Percentiles rank a stretch among this genome's conserved stretches.
Evolutionary conservation across 2,113 vertebrate genomes (phyloP).

Genomic region (Zapornia atra): DNA sequence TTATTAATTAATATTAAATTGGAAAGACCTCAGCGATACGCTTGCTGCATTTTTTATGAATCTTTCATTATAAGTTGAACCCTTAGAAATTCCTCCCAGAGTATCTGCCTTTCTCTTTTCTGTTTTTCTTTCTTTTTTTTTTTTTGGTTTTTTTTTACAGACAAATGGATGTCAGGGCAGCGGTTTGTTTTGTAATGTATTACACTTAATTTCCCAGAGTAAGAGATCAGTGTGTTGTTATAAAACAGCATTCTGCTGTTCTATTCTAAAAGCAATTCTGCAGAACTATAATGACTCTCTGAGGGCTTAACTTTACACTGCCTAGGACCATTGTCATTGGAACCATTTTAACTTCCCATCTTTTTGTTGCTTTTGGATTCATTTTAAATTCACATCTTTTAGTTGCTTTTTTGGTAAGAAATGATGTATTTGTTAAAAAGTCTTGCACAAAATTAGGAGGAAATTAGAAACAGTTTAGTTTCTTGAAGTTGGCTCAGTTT

Average conservation of each 20-base stretch:
- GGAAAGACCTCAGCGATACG: neutral
- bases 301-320: neutral
- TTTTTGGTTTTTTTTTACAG: neutral
- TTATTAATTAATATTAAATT: conserved; percentile 8
- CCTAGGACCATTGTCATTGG: neutral
- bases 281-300: neutral
- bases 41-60: conserved; percentile 8
- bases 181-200: conserved; percentile 25
- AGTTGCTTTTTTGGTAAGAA: neutral
- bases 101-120: neutral
- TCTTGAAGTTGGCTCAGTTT: neutral
- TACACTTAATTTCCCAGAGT: neutral
- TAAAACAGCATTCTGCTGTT: neutral
- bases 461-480: neutral
- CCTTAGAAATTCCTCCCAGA: neutral
- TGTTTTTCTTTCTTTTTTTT: no score
- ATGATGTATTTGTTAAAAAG: neutral
- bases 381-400: no score
- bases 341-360: neutral
- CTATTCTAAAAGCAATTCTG: neutral
- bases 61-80: conserved; percentile 25
- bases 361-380: neutral
- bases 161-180: neutral
- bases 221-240: neutral
- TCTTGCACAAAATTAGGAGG: neutral